phyloP scores from a whole-genome alignment of 2,797 vertebrate genomes.

The Rhadinocentrus ornatus region DNA sequence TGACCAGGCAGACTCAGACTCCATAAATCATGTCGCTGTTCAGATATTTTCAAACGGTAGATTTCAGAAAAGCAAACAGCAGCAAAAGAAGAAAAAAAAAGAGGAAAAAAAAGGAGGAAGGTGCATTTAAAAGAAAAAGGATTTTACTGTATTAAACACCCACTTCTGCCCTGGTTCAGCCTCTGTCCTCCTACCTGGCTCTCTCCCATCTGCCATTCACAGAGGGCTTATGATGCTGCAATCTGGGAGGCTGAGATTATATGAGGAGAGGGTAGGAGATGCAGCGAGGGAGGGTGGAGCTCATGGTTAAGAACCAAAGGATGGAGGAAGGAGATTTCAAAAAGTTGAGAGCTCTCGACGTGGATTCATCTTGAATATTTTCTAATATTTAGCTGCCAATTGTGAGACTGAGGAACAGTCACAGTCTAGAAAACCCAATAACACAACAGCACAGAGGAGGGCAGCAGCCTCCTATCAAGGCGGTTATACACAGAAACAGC shows the following conservation, averaged over 20 bases:
- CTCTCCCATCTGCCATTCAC: slow-evolving; percentile 74
- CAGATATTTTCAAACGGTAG: slow-evolving; percentile 57
- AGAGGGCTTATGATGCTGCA: slow-evolving; percentile 66
- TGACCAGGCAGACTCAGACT: slow-evolving; percentile 59
- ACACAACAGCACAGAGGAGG: slow-evolving; percentile 8
- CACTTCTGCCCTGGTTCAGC: slow-evolving; percentile 61
- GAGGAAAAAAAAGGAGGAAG: slow-evolving; percentile 16
- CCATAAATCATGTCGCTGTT: slow-evolving; percentile 65
- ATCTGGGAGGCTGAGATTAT: slow-evolving; percentile 69
- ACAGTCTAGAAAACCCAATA: slow-evolving; percentile 26
- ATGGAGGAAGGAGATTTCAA: slow-evolving; percentile 50
- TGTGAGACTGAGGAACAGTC: slow-evolving; percentile 21
- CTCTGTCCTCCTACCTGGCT: slow-evolving; percentile 68
- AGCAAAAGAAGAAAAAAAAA: slow-evolving; percentile 30
- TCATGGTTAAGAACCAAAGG: slow-evolving; percentile 45
- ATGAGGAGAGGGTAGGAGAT: slow-evolving; percentile 53
- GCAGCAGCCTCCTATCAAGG: slow-evolving; percentile 4
- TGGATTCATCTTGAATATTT: slow-evolving; percentile 62
- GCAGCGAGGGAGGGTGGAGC: slow-evolving; percentile 44
- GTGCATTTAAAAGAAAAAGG: slow-evolving; percentile 54
- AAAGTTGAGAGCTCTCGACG: slow-evolving; percentile 17
- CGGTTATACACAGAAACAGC: slow-evolving; percentile 11
- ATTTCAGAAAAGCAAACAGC: slow-evolving; percentile 53
- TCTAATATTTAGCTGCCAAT: slow-evolving; percentile 40
- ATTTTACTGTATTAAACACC: slow-evolving; percentile 72